Base-by-base conservation (phyloP, 2,888 invertebrate genomes). In the Lacanobia oleracea region DNA sequence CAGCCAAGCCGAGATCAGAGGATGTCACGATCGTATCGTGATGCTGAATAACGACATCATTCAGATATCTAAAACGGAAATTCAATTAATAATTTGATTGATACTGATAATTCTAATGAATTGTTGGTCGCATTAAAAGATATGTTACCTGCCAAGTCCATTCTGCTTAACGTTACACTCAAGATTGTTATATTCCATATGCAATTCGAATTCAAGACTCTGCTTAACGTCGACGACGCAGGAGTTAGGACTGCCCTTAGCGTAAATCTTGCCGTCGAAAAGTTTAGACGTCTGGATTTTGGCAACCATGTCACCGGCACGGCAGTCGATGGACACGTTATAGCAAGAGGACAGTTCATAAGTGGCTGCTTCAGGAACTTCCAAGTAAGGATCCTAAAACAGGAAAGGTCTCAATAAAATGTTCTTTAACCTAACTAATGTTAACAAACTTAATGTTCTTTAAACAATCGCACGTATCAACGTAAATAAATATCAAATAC, bases 21-120 rank as follows among this genome's bases (percentile, higher is more conserved):
- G 98, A 98, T 82, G 99, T 99, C 81, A 99, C 98, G 88, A 99
- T 99, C 90, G 98, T 98, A 91, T 99, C 99, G 95, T 99, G 99
- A 95, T 99, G 99, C 92, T 99, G 99, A 88, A 99, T 98, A 71
- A 99, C 98, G 79, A 98, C 98, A 94, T 99, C 99, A 93, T 98
- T 99, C 90, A 98, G 97, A 91, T 98, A 98, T 89, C 96, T 96
- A 89, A 21, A 91, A 91, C 69, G 51, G 76, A 67, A 57, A 81
- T 69, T 77, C 63, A 53, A 60, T 67, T 56, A 75, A 72, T 77
- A 53, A 23, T 12, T 40, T 23, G 2, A 45, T 53, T 18, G 12
- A 48, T 21, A 53, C 7, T n/a, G 10, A 48, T 12, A 56, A 60
- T 48, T 43, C 12, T 23, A 9, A 21, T 43, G 0, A 9, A 45